A percentile compares a stretch with the other conserved stretches of the same genome.
Evolutionary conservation across 2,888 invertebrate genomes (phyloP).

Genomic region (Tetropium fuscum): DNA sequence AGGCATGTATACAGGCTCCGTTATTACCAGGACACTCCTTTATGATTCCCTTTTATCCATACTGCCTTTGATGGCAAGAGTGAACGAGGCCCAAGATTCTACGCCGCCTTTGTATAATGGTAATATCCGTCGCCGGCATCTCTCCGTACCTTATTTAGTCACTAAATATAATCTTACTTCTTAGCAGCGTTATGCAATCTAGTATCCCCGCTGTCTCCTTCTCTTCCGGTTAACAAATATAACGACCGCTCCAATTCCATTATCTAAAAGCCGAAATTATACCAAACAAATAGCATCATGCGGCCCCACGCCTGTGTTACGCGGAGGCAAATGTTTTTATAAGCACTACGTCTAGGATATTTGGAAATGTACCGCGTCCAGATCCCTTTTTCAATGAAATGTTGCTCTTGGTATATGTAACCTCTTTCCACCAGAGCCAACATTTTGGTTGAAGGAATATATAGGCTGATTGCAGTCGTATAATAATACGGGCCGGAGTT

Average conservation of each 20-base stretch:
- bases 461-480: too few species aligned
- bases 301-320: too few species aligned
- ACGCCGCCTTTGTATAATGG: slow-evolving; percentile 51
- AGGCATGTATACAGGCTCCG: slow-evolving; percentile 55
- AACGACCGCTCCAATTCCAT: slow-evolving; percentile 24
- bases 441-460: too few species aligned
- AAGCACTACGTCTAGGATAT: too few species aligned
- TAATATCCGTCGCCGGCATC: slow-evolving; percentile 47
- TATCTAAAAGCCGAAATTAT: slow-evolving; percentile 26
- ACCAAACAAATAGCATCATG: slow-evolving; percentile 30
- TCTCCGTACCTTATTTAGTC: slow-evolving; percentile 49
- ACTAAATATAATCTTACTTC: slow-evolving; percentile 54
- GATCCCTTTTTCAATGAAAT: too few species aligned
- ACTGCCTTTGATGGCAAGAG: slow-evolving; percentile 35
- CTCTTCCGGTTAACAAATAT: slow-evolving; percentile 22
- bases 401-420: too few species aligned
- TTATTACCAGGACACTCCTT: slow-evolving; percentile 50
- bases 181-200: slow-evolving; percentile 39
- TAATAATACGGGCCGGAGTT: too few species aligned
- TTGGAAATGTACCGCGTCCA: too few species aligned
- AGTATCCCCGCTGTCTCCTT: slow-evolving; percentile 9
- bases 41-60: slow-evolving; percentile 47
- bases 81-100: slow-evolving; percentile 36
- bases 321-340: too few species aligned
- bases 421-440: too few species aligned